Conservation (phyloP, 2,113 vertebrate genomes). For the Cochlearius cochlearius region DNA sequence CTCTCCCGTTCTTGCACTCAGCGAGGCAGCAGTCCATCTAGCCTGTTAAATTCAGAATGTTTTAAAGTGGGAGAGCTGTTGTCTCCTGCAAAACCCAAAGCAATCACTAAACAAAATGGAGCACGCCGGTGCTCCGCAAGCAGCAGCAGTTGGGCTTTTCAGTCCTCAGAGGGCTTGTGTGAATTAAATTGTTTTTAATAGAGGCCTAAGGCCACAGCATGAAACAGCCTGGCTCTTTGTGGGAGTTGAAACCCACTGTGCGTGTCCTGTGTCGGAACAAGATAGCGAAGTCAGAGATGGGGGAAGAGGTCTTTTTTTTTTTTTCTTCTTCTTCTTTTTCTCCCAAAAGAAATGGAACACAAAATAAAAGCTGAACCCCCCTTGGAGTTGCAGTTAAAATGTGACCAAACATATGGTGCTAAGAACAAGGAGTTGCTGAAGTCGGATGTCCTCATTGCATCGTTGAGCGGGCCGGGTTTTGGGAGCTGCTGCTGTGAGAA, state of each 20-base stretch:
- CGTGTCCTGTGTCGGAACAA: background rate
- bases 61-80: background rate
- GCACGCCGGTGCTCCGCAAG: background rate
- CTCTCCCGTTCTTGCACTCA: background rate
- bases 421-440: background rate
- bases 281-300: background rate
- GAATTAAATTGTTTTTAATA: constrained; percentile 62
- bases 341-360: background rate
- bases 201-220: constrained; percentile 52
- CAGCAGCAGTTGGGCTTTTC: constrained; percentile 48
- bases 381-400: background rate
- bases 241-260: constrained; percentile 19
- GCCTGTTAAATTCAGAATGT: background rate
- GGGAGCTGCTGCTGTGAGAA: background rate
- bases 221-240: constrained; percentile 43
- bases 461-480: background rate
- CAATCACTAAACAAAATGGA: constrained; percentile 50
- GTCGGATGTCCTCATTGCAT: background rate
- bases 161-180: constrained; percentile 49
- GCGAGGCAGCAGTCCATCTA: background rate
- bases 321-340: background rate
- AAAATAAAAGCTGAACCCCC: background rate
- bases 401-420: constrained; percentile 1
- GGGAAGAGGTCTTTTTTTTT: background rate
- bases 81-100: constrained; percentile 23